Evolutionary conservation across 2,888 invertebrate genomes (phyloP), one percentile per base, ranked within the genome.

Genomic region (Apeira syringaria): DNA sequence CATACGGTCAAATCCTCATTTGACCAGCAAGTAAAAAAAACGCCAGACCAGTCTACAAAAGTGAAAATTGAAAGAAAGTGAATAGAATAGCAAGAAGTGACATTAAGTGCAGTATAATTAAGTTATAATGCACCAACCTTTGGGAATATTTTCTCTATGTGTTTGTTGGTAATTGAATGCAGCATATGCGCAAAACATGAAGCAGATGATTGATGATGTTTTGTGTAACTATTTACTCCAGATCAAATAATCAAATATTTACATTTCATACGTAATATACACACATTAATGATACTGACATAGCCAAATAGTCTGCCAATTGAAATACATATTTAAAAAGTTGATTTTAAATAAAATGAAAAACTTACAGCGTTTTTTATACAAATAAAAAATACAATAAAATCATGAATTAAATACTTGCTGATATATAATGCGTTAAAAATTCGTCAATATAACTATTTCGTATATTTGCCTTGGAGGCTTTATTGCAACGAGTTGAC

Each of bases 401-500:
- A 80, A 80, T 74, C 66, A 68, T 67, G 65, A 68, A 67, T 77
- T 70, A 74, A 76, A 78, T 74, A 71, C 61, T 58, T 62, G 68
- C 61, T 65, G 69, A 65, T 76, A 71, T 70, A 78, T 63, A 59
- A 61, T 62, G 56, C 59, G 58, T 47, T 33, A 35, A 44, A 44
- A 53, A 38, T 27, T 47, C 63, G 51, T 43, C 42, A 47, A 45
- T 55, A 45, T 41, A 55, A 47, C 44, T 56, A 43, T 43, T 10
- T 37, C 64, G 62, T 58, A 55, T 7, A 9, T 55, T 58, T 62
- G 68, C 81, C 82, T 82, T 82, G 68, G 64, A 85, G 84, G 83
- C 83, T 58, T 79, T 86, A 86, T 87, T 87, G 86, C 86, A 86
- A 81, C 84, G 54, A 63, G 60, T 80, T 71, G 59, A 81, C 80